A percentile compares a stretch with the other conserved stretches of the same genome.
phyloP scores from a whole-genome alignment of 2,797 vertebrate genomes.

The Champsocephalus gunnari region DNA sequence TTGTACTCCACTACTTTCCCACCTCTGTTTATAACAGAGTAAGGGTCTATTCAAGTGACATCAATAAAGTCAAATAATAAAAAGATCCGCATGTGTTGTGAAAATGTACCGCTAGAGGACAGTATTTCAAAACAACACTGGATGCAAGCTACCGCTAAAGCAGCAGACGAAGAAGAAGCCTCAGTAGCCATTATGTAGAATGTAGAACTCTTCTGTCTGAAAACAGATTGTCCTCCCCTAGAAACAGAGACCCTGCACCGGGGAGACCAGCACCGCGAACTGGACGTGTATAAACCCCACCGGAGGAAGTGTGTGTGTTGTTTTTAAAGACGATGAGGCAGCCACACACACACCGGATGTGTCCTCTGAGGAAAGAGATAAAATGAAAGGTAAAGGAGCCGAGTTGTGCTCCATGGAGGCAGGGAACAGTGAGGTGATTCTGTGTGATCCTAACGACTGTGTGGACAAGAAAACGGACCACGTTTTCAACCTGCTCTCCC shows the following conservation, averaged over 20 bases:
- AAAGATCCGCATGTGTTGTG: no score
- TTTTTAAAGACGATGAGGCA: conserved; percentile 62
- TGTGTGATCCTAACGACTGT: conserved; percentile 37
- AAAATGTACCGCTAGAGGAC: no score
- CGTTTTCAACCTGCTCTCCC: conserved; percentile 25
- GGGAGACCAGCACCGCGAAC: background rate
- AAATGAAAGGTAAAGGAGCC: conserved; percentile 36
- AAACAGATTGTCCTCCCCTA: no score
- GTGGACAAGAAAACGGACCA: conserved; percentile 41
- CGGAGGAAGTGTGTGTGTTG: conserved; percentile 67
- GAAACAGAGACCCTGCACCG: conserved; percentile 16
- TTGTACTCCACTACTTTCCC: no score
- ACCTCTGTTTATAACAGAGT: no score
- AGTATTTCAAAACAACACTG: no score
- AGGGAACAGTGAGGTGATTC: conserved; percentile 31
- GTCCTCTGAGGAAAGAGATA: conserved; percentile 17
- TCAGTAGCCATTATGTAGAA: no score
- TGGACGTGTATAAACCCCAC: conserved; percentile 18
- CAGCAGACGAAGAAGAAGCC: no score
- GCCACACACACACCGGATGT: conserved; percentile 28
- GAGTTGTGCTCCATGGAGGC: conserved; percentile 59
- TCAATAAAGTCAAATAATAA: no score
- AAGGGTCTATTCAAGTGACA: no score
- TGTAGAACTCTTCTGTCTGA: no score
- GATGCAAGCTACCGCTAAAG: no score